Conservation (phyloP, 1,140 invertebrate genomes). For the Reticulitermes speratus region DNA sequence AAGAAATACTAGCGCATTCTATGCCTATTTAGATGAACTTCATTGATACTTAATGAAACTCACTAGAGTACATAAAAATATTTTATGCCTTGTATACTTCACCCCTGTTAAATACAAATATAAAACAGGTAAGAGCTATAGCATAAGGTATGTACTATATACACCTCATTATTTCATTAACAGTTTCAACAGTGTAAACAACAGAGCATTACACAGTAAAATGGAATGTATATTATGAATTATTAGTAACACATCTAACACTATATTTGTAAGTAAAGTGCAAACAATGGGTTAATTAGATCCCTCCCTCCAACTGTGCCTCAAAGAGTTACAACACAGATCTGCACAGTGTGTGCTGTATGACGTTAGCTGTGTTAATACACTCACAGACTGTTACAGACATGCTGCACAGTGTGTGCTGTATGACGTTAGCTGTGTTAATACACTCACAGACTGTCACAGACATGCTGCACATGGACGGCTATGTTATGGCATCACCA, state of each 20-base stretch:
- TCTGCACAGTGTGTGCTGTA: background rate
- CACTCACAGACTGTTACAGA: background rate
- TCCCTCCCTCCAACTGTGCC: background rate
- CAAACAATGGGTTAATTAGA: background rate
- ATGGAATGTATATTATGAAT: slow-evolving; percentile 1
- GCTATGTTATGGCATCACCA: background rate
- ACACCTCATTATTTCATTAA: background rate
- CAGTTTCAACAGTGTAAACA: background rate
- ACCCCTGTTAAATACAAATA: background rate
- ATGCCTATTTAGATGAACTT: background rate
- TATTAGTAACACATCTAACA: background rate
- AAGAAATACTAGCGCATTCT: background rate
- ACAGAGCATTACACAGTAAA: background rate
- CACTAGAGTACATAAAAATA: background rate
- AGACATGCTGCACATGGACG: slow-evolving; percentile 11
- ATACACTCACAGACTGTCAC: background rate
- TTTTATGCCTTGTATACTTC: background rate
- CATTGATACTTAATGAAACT: background rate
- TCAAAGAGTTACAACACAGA: background rate
- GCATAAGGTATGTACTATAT: background rate
- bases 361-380: background rate
- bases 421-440: background rate
- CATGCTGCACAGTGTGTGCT: slow-evolving; percentile 3
- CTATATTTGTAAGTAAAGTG: background rate
- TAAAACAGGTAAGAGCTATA: background rate